phyloP scores from a whole-genome alignment of 35 echinoderm and acorn worm species.

The Antedon bifida region DNA sequence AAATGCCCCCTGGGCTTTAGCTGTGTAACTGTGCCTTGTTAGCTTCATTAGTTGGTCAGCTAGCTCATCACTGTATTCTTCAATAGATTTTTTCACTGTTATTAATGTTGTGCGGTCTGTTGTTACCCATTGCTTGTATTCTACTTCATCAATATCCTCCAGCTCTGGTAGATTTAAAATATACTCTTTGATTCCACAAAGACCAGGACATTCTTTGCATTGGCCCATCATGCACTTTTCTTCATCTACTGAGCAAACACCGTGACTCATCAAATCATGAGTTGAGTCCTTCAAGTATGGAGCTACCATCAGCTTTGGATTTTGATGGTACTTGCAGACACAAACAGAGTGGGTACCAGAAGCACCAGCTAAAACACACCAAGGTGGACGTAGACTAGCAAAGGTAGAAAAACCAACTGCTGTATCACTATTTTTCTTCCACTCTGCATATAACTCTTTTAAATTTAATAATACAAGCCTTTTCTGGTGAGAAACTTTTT shows the following conservation, averaged over 20 bases:
- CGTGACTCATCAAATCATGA: background rate
- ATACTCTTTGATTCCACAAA: constrained; percentile 1
- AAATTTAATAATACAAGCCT: background rate
- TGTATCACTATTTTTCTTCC: constrained; percentile 3
- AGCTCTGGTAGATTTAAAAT: background rate
- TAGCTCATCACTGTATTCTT: constrained; percentile 11
- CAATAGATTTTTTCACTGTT: constrained; percentile 4
- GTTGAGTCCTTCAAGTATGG: background rate
- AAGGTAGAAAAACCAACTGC: constrained; percentile 12
- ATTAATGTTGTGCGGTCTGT: constrained; percentile 2
- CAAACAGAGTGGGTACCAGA: constrained; percentile 8
- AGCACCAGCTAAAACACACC: constrained; percentile 11
- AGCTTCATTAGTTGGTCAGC: constrained; percentile 5
- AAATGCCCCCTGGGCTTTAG: background rate
- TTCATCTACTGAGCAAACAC: constrained; percentile 3
- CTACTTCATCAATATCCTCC: constrained; percentile 14
- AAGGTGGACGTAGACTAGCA: background rate
- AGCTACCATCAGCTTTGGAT: constrained; percentile 7
- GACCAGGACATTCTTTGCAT: background rate
- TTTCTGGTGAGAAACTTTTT: background rate
- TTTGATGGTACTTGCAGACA: constrained; percentile 15
- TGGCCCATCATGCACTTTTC: constrained; percentile 18
- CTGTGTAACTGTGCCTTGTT: background rate
- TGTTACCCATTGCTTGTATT: constrained; percentile 17
- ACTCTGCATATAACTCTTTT: constrained; percentile 8